phyloP scores from a whole-genome alignment of 2,888 invertebrate species.

The Thysanoteuthis rhombus region DNA sequence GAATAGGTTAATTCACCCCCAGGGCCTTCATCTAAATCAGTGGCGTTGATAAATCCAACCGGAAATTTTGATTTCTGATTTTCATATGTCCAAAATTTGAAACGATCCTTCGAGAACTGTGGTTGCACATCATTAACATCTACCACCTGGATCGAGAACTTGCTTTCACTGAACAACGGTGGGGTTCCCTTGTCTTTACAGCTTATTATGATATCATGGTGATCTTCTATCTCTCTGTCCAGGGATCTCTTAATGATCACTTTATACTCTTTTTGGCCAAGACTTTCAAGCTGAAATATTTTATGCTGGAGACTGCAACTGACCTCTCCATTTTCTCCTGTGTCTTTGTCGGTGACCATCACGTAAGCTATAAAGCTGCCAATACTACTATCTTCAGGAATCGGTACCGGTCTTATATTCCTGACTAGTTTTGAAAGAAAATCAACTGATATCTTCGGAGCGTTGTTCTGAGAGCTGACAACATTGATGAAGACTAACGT shows the following conservation, averaged over 20 bases:
- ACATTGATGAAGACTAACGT: not conserved
- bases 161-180: not conserved
- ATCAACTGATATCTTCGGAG: not conserved
- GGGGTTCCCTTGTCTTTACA: not conserved
- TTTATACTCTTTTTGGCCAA: not conserved
- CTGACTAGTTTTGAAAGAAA: not conserved
- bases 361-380: not conserved
- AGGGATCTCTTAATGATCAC: not conserved
- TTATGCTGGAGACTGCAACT: not conserved
- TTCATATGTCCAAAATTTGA: conserved; percentile 13
- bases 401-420: not conserved
- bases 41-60: conserved; percentile 15
- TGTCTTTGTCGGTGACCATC: not conserved
- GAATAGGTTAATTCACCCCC: not conserved
- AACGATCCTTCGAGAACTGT: not conserved
- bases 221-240: not conserved
- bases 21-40: not conserved
- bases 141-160: not conserved
- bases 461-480: not conserved
- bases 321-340: not conserved
- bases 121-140: not conserved
- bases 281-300: not conserved
- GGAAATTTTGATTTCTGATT: not conserved
- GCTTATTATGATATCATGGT: not conserved
- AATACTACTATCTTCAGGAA: not conserved